phyloP scores from a whole-genome alignment of 2,888 invertebrate genomes.

The Hypercompe scribonia region DNA sequence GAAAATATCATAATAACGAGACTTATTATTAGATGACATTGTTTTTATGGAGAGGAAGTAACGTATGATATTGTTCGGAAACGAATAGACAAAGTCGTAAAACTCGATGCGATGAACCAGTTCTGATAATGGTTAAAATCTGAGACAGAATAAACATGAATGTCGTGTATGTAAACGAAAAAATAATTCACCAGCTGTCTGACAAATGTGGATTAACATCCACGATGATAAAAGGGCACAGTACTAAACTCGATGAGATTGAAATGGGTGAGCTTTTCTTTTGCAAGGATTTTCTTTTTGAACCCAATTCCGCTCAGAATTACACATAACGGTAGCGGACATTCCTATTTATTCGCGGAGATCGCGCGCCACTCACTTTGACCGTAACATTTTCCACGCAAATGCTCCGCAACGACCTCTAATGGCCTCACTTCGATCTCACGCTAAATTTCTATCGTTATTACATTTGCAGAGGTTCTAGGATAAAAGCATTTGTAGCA shows the following conservation, averaged over 20 bases:
- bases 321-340: constrained; percentile 41
- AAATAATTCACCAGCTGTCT: constrained; percentile 14
- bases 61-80: constrained; percentile 55
- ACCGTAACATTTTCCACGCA: constrained; percentile 51
- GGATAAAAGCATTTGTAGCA: constrained; percentile 31
- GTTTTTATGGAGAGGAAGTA: constrained; percentile 58
- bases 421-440: constrained; percentile 50
- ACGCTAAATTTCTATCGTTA: constrained; percentile 48
- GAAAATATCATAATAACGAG: constrained; percentile 48
- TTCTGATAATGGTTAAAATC: constrained; percentile 44
- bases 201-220: constrained; percentile 44
- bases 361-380: constrained; percentile 38
- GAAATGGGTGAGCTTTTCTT: constrained; percentile 24
- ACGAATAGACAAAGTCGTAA: constrained; percentile 49
- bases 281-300: constrained; percentile 48
- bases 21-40: constrained; percentile 52
- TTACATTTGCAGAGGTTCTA: constrained; percentile 35
- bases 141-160: constrained; percentile 40
- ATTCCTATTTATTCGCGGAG: constrained; percentile 48
- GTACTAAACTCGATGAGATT: constrained; percentile 30
- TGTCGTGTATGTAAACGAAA: constrained; percentile 25
- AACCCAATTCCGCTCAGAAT: constrained; percentile 43
- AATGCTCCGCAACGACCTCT: constrained; percentile 45
- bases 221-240: constrained; percentile 30
- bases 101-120: constrained; percentile 44